phyloP scores from a whole-genome alignment of 92 coral and sea anemone species.

The Montipora capitata region DNA sequence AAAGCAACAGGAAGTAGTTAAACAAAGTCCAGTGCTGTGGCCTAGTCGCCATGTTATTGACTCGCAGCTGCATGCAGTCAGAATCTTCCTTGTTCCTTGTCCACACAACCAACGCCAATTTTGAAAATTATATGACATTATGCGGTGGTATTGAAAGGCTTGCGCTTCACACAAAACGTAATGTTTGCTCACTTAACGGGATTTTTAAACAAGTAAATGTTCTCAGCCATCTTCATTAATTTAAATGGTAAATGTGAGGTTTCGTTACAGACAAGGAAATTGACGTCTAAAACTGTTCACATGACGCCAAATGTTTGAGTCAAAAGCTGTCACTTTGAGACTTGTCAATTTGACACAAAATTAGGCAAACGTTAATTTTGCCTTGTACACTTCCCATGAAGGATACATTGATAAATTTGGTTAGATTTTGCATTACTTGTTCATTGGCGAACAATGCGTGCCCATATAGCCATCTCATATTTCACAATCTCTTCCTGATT shows the following conservation, averaged over 20 bases:
- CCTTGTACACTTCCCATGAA: background rate
- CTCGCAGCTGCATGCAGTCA: background rate
- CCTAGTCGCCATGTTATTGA: constrained; percentile 24
- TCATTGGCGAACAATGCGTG: too few relatives aligned
- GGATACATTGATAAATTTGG: too few relatives aligned
- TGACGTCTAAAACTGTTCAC: constrained; percentile 14
- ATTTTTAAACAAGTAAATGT: constrained; percentile 28
- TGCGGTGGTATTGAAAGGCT: background rate
- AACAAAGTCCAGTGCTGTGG: background rate
- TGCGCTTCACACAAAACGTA: background rate
- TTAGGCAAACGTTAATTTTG: background rate
- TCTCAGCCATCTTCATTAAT: background rate
- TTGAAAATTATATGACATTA: background rate
- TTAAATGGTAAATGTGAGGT: background rate
- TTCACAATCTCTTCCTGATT: too few relatives aligned
- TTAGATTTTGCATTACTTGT: too few relatives aligned
- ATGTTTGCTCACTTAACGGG: constrained; percentile 41
- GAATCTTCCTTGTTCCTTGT: background rate
- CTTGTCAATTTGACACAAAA: background rate
- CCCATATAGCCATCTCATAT: too few relatives aligned
- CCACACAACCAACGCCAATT: background rate
- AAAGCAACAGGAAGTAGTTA: background rate
- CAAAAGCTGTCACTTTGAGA: background rate
- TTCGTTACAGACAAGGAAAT: background rate
- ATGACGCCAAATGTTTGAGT: background rate